Conservation (phyloP, 1,140 invertebrate genomes). For the Cotesia glomerata region DNA sequence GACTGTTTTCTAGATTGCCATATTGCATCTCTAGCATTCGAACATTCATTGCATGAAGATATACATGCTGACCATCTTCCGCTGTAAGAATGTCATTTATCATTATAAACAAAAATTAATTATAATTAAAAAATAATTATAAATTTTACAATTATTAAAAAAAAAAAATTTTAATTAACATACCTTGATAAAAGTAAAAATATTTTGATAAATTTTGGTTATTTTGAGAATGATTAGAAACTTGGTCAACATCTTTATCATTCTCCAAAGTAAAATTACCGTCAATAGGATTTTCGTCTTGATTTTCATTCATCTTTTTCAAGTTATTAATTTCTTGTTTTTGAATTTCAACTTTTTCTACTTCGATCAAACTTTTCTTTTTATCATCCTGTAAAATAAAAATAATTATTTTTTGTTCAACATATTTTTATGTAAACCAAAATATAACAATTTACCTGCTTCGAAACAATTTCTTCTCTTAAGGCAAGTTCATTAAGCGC, state of each 20-base stretch:
- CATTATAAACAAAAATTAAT: too few relatives aligned
- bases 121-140: neutral
- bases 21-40: conserved; percentile 88
- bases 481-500: conserved; percentile 72
- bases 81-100: conserved; percentile 65
- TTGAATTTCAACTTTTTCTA: neutral
- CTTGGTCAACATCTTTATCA: neutral
- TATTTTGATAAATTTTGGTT: conserved; percentile 59
- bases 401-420: neutral
- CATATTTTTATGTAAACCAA: neutral
- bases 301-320: neutral
- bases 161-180: conserved; percentile 28
- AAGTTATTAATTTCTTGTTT: neutral
- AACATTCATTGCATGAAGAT: conserved; percentile 89
- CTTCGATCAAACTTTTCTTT: neutral
- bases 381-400: neutral
- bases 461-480: conserved; percentile 48
- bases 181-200: conserved; percentile 90
- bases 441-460: neutral
- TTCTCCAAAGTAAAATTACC: too few relatives aligned
- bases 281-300: neutral
- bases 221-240: neutral
- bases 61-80: conserved; percentile 90
- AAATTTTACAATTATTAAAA: conserved; percentile 2
- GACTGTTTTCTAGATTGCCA: conserved; percentile 80